Evolutionary conservation across 2,888 invertebrate species (phyloP).

Genomic region (Zonitis immaculata): DNA sequence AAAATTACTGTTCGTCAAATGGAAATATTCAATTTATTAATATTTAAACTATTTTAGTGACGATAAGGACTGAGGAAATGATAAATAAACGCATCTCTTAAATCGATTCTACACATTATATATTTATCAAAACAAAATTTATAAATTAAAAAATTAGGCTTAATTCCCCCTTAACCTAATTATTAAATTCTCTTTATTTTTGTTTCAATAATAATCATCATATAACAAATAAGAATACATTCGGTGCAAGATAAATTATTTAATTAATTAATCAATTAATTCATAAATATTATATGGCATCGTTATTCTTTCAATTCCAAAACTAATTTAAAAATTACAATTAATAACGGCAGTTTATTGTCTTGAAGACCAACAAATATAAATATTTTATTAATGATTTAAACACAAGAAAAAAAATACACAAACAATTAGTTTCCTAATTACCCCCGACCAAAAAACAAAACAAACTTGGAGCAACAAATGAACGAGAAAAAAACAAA

Average conservation of each 20-base stretch:
- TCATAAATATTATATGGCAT: slow-evolving; percentile 14
- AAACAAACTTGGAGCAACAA: too few species aligned
- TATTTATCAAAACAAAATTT: slow-evolving; percentile 19
- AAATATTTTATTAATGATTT: neutral
- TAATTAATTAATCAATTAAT: neutral
- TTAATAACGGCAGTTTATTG: slow-evolving; percentile 19
- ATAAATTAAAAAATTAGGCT: slow-evolving; percentile 18
- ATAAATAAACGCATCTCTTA: neutral
- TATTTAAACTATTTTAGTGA: too few species aligned
- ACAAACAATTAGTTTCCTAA: too few species aligned
- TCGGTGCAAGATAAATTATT: slow-evolving; percentile 3
- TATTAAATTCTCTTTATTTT: slow-evolving; percentile 4
- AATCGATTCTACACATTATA: slow-evolving; percentile 13
- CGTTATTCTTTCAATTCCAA: slow-evolving; percentile 2
- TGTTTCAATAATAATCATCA: too few species aligned
- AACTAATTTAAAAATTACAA: slow-evolving; percentile 11
- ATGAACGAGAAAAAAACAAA: too few species aligned
- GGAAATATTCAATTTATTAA: too few species aligned
- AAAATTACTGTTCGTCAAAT: too few species aligned
- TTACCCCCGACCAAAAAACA: too few species aligned
- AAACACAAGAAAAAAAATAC: too few species aligned
- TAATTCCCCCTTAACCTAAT: slow-evolving; percentile 2
- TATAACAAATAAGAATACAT: neutral
- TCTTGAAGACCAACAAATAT: slow-evolving; percentile 7
- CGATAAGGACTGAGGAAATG: too few species aligned